Evolutionary conservation across 1,140 invertebrate species (phyloP).

Genomic region (Gyrodactylus bullatarudis): DNA sequence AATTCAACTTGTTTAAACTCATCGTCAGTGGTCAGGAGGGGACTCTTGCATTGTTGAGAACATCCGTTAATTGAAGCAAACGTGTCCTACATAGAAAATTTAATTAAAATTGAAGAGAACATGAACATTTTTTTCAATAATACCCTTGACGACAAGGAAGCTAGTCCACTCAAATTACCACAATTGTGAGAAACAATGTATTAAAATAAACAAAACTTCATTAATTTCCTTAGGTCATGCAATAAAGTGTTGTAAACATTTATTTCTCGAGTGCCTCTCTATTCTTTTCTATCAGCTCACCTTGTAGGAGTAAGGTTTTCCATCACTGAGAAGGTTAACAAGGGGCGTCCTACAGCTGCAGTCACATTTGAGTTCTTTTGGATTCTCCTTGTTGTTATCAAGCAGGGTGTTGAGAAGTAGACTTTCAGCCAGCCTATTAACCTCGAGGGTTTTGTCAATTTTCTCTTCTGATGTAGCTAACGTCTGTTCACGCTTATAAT

Average conservation of each 20-base stretch:
- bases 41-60: not conserved
- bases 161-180: too few species aligned
- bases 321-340: conserved; percentile 8
- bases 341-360: conserved; percentile 7
- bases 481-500: not conserved
- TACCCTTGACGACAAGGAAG: too few species aligned
- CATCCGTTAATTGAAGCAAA: not conserved
- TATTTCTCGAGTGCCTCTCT: too few species aligned
- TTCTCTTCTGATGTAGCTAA: not conserved
- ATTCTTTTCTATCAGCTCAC: too few species aligned
- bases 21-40: not conserved
- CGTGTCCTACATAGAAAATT: not conserved
- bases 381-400: not conserved
- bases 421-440: not conserved
- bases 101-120: too few species aligned
- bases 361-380: conserved; percentile 7
- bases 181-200: too few species aligned
- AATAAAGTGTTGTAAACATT: too few species aligned
- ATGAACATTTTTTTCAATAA: too few species aligned
- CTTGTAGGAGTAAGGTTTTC: conserved; percentile 10
- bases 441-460: not conserved
- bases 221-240: too few species aligned
- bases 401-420: not conserved
- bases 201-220: too few species aligned
- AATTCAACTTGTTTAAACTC: not conserved